Conservation (phyloP, 2,797 vertebrate species). For the Mormyrus hasselquistii region DNA sequence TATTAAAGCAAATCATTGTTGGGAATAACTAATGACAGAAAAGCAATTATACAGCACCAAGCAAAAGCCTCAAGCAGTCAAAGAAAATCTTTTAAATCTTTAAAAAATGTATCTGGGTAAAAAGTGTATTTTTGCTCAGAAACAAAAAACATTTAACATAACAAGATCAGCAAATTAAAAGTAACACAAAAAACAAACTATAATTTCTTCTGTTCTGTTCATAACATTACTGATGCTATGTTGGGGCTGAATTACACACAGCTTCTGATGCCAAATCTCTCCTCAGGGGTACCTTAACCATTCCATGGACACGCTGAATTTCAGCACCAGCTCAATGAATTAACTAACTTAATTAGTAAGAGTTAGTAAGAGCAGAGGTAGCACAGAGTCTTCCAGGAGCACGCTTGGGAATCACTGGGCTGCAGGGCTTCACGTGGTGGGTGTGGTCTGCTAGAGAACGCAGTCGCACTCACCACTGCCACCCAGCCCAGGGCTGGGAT, state of each 20-base stretch:
- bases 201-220: neutral
- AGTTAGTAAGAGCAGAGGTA: neutral
- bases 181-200: neutral
- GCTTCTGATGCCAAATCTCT: neutral
- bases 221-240: neutral
- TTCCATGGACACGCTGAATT: neutral
- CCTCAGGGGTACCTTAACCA: neutral
- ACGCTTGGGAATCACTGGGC: neutral
- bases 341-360: neutral
- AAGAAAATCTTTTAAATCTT: neutral
- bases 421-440: neutral
- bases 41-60: neutral
- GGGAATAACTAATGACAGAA: neutral
- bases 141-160: neutral
- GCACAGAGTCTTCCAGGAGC: neutral
- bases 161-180: neutral
- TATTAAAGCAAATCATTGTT: neutral
- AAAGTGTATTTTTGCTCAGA: neutral
- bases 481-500: conserved; percentile 95
- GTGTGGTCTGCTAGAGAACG: neutral
- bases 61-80: neutral
- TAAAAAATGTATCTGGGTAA: neutral
- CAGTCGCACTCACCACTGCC: conserved; percentile 76
- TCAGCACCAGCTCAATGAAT: neutral
- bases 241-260: neutral